Base-by-base conservation (phyloP, 2,888 invertebrate genomes). In the Hydraecia micacea region DNA sequence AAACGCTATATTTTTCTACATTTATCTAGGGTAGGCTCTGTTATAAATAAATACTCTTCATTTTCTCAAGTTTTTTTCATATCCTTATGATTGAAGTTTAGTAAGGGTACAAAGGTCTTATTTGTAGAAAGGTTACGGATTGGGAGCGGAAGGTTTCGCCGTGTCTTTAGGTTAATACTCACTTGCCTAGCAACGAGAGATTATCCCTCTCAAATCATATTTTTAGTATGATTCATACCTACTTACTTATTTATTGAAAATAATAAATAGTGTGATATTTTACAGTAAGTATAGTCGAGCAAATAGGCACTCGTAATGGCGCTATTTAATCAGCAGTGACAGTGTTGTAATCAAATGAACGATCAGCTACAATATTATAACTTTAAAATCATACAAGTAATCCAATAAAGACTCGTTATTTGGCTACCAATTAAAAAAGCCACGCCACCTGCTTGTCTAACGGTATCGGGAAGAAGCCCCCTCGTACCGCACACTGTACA, bases 401-500 rank as follows among this genome's bases (percentile, higher is more conserved):
- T 13, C 28, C n/a, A 21, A 42, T 49, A 60, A 13, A 28, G 39
- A 66, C 62, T 73, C 42, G 15, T 67, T 83, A 85, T 74, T 85
- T 39, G 71, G 46, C 52, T 32, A 62, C 55, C 60, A 82, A 87
- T 86, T 69, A 87, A 68, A 60, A 66, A 77, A 69, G 71, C 55
- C 63, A 71, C 72, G 80, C 77, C 55, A 72, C 28, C 21, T 63
- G 60, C 52, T 28, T 36, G 71, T 71, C 82, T 85, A 88, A 86
- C 88, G 88, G 89, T 77, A 88, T 73, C 49, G 21, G 18, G 75
- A 71, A 84, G 85, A 85, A 86, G 78, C 25, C 75, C 79, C 78
- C 70, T 73, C 66, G 8, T 36, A 67, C 69, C 67, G 36, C 28
- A 49, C 66, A 75, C 49, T 62, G 71, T 77, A 67, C 15, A 46